phyloP scores from a whole-genome alignment of 2,113 vertebrate species.

The Phoxinus phoxinus region DNA sequence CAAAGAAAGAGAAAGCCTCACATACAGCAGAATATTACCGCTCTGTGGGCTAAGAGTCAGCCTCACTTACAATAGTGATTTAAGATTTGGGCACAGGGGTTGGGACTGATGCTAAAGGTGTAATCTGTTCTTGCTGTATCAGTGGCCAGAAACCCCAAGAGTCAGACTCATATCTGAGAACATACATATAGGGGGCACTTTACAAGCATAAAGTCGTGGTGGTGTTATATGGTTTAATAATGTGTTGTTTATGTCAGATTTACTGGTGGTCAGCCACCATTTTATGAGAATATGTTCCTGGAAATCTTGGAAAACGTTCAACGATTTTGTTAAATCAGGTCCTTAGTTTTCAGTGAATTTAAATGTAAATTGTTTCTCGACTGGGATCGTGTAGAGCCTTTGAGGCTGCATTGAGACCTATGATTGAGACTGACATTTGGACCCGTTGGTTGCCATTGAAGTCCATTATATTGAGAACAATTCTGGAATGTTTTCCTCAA shows the following conservation, averaged over 20 bases:
- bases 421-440: no score
- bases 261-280: not conserved
- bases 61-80: not conserved
- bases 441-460: no score
- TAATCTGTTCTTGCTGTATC: not conserved
- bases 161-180: slow-evolving; percentile 18
- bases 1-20: slow-evolving; percentile 13
- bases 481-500: no score
- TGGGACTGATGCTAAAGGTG: not conserved
- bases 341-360: not conserved
- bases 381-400: no score
- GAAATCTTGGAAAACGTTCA: not conserved
- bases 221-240: not conserved
- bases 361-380: no score
- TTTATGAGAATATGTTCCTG: not conserved
- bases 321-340: not conserved
- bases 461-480: no score
- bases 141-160: not conserved
- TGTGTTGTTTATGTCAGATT: not conserved
- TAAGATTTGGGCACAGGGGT: slow-evolving; percentile 1
- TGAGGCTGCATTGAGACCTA: no score
- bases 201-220: slow-evolving; percentile 29
- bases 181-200: not conserved
- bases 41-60: not conserved
- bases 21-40: slow-evolving; percentile 18